A percentile compares a stretch with the other conserved stretches of the same genome.
Evolutionary conservation across 2,797 vertebrate species (phyloP).

Genomic region (Propithecus perrieri): DNA sequence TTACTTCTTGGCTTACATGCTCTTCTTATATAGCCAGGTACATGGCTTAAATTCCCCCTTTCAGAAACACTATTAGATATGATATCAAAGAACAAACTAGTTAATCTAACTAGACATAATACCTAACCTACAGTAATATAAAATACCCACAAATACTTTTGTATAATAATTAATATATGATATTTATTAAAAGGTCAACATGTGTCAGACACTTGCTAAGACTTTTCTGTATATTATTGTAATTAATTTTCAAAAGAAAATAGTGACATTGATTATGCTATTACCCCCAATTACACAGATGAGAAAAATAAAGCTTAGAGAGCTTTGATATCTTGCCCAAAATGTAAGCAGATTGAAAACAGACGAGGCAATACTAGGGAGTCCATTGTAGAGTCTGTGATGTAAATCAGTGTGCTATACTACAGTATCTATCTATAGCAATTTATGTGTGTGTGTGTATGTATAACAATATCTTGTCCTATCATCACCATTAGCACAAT

Average conservation of each 20-base stretch:
- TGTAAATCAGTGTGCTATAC: neutral
- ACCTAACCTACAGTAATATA: neutral
- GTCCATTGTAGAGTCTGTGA: neutral
- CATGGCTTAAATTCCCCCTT: neutral
- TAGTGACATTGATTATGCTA: neutral
- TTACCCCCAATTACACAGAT: neutral
- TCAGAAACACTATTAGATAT: neutral
- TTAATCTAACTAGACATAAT: neutral
- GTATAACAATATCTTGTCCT: neutral
- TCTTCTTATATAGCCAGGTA: neutral
- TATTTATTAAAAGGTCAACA: neutral
- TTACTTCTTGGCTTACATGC: neutral
- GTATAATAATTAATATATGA: neutral
- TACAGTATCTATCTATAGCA: neutral
- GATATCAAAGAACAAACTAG: neutral
- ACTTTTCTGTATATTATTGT: neutral
- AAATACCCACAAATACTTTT: neutral
- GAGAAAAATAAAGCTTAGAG: constrained; percentile 3
- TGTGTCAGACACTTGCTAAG: neutral
- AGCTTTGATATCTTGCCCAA: neutral
- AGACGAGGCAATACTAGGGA: neutral
- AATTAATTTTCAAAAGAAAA: constrained; percentile 14
- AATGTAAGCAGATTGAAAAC: constrained; percentile 23
- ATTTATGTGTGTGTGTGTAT: neutral
- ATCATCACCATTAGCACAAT: neutral